Evolutionary conservation across 2,797 vertebrate species (phyloP), one percentile per base, ranked within the genome.

Genomic region (Poecile montanus): DNA sequence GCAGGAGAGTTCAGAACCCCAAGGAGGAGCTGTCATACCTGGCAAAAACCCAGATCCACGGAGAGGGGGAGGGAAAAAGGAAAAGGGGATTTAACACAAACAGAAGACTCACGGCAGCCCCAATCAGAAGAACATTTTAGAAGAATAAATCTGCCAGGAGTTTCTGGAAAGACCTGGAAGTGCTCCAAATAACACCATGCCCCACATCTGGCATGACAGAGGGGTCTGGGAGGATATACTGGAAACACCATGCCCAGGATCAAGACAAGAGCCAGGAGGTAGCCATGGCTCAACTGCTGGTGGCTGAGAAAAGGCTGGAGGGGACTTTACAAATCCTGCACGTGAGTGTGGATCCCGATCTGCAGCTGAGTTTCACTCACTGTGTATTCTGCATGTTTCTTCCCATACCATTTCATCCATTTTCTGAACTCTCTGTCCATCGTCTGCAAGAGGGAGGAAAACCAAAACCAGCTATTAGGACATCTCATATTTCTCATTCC

Each of bases 341-440:
- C 2, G 1, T 6, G 23, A 54, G 20, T 9, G 42, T 26, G 73
- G 73, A 16, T 18, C 48, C 48, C 21, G 1, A 10, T 25, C 27
- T 80, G n/a, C 88, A 89, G 90, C 51, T 56, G 79, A 70, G 79
- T 65, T 75, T 63, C 96, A 98, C 99, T 99, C 98, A 99, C 99
- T 98, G 99, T 99, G 98, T 99, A 99, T 94, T 99, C 99, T 83
- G 99, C 99, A 36, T 99, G 99, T 97, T 99, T 99, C 97, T 99
- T 99, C 81, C 99, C 99, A 97, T 99, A 99, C 99, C 99, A 99
- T 96, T 98, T 99, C 99, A 99, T 99, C 99, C 99, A 99, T 96
- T 99, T 99, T 96, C 99, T 99, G 97, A 99, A 99, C 97, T 99
- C 99, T 97, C 98, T 98, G 97, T 99, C 99, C 99, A 99, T 99